phyloP scores from a whole-genome alignment of 2,797 vertebrate genomes.

The Enteromius afrohamiltoni region DNA sequence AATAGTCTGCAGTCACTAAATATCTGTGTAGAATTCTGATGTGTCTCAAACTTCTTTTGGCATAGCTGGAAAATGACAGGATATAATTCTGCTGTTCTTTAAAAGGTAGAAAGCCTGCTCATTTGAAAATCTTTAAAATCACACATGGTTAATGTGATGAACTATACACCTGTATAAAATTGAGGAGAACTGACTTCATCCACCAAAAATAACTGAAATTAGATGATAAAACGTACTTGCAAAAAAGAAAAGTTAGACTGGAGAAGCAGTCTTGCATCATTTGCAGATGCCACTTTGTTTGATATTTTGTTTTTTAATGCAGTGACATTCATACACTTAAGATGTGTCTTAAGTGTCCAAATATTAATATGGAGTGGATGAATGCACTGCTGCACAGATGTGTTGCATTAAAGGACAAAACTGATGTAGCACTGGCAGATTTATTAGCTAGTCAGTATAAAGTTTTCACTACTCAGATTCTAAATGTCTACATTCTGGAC shows the following conservation, averaged over 20 bases:
- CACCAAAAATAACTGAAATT: too few relatives aligned
- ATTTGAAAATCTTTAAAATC: constrained; percentile 1
- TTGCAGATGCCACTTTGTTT: not conserved
- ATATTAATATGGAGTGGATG: constrained; percentile 17
- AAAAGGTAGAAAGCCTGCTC: not conserved
- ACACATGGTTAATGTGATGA: not conserved
- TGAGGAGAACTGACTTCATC: not conserved
- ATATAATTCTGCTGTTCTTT: not conserved
- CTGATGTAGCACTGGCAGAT: not conserved
- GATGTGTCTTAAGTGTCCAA: not conserved
- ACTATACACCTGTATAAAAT: not conserved
- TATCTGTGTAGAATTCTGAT: constrained; percentile 11
- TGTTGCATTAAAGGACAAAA: constrained; percentile 17
- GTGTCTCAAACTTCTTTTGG: not conserved
- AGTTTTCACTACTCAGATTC: not conserved
- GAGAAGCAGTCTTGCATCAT: not conserved
- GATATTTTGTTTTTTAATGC: not conserved
- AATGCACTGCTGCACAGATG: constrained; percentile 20
- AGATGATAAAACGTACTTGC: not conserved
- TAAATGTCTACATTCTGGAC: not conserved
- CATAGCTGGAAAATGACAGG: not conserved
- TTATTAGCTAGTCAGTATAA: constrained; percentile 10
- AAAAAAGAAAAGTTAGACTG: constrained; percentile 4
- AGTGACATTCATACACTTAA: constrained; percentile 1
- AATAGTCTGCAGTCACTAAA: constrained; percentile 4